Evolutionary conservation across 1,140 invertebrate genomes (phyloP).

Genomic region (Neomicropteryx cornuta): DNA sequence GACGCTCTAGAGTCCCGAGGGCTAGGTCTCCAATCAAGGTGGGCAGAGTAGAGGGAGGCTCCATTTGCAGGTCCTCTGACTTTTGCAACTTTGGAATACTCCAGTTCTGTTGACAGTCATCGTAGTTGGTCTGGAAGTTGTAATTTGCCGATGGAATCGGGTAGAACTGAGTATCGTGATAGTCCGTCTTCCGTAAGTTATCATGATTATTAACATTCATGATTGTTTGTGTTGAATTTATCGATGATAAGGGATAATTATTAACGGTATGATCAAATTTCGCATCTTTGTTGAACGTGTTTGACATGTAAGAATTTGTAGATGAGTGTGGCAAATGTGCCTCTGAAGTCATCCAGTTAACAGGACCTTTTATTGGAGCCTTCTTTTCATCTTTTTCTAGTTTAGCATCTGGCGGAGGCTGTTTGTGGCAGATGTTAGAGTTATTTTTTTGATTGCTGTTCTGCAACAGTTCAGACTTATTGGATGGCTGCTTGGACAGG

Average conservation of each 20-base stretch:
- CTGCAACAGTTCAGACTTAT: too few relatives aligned
- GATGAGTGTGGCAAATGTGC: too few relatives aligned
- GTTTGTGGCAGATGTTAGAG: too few relatives aligned
- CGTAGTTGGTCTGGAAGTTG: constrained; percentile 13
- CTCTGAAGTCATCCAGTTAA: constrained; percentile 55
- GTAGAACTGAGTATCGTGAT: constrained; percentile 11
- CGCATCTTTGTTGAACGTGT: too few relatives aligned
- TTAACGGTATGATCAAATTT: too few relatives aligned
- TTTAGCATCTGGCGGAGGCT: too few relatives aligned
- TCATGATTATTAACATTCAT: too few relatives aligned
- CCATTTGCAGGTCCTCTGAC: constrained; percentile 25
- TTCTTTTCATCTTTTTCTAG: too few relatives aligned
- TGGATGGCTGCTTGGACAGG: too few relatives aligned
- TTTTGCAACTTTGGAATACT: constrained; percentile 43
- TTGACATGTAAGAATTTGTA: too few relatives aligned
- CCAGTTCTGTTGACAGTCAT: constrained; percentile 46
- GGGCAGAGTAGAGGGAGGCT: constrained; percentile 40
- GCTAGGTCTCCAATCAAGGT: constrained; percentile 48
- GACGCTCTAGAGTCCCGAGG: constrained; percentile 29
- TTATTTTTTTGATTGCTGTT: too few relatives aligned
- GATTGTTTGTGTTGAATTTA: constrained; percentile 9
- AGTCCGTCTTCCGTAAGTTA: constrained; percentile 10
- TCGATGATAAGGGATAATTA: constrained; percentile 8
- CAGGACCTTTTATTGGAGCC: constrained; percentile 37
- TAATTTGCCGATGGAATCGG: constrained; percentile 9